Evolutionary conservation across 2,888 invertebrate genomes (phyloP), one percentile per base, ranked within the genome.

Genomic region (Scaptomyza cyrtandrae): DNA sequence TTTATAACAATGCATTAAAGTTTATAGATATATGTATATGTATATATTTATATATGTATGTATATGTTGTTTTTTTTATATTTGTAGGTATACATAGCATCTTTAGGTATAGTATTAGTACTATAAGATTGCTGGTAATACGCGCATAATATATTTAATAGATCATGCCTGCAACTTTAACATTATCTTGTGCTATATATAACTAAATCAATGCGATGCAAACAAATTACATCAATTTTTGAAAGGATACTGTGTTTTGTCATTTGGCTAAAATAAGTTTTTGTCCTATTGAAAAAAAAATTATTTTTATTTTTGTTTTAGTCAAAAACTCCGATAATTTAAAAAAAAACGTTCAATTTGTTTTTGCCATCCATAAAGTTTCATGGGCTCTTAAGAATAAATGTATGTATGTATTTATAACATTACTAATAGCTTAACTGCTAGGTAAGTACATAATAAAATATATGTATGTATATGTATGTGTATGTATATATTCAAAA

Each of bases 401-500:
- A 56, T 53, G 52, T 66, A 62, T 56, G 49, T 61, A 53, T 53
- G 52, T 66, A 62, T 56, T 46, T 61, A 56, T 54, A 62, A 45
- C 24, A 67, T 71, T 62, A 31, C 43, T 44, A 64, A 46, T 45
- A 27, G 11, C 50, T 49, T 72, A 67, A 43, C 16, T 55, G 45
- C 37, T 67, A 67, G 67, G 62, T 85, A 85, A 67, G 68, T 80
- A 74, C 63, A 66, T 76, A 70, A 63, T 80, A 77, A 71, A 66
- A 66, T 80, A 74, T 74, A 75, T 63, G 33, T 65, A 66, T 49
- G 24, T 58, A 49, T 49, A 41, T 52, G 19, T 57, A 52, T 57
- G 54, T 69, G 53, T 71, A 61, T 65, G 58, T 77, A 72, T 71
- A 75, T 62, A 57, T 65, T 69, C 61, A 71, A 69, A 62, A 50